A percentile compares a stretch with the other conserved stretches of the same genome.
These are phyloP conservation scores for Ispidina lecontei DNA, from an alignment of 2,797 vertebrate species.

Conservation along the genomic window DNA sequence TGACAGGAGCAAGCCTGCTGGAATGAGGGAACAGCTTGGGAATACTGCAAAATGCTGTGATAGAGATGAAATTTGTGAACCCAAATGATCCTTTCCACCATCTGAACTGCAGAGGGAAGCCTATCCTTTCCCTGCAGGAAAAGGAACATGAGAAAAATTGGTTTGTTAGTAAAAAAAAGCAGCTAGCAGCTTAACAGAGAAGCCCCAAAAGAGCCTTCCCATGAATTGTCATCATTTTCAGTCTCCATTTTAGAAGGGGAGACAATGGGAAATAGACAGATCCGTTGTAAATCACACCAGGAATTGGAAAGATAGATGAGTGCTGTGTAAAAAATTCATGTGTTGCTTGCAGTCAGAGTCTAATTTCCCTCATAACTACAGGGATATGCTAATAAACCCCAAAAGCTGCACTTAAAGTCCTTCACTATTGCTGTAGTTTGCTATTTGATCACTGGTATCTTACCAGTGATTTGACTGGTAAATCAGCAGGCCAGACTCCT, in stretches of 20 bases:
- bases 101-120: constrained; percentile 40
- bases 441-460: neutral
- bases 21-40: neutral
- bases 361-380: neutral
- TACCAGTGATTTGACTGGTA: neutral
- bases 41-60: neutral
- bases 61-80: neutral
- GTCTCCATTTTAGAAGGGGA: neutral
- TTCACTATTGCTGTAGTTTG: neutral
- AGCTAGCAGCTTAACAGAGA: neutral
- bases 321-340: neutral
- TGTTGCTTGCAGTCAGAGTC: neutral
- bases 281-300: neutral
- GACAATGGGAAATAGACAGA: neutral
- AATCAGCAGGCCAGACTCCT: neutral
- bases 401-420: neutral
- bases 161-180: neutral
- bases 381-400: neutral
- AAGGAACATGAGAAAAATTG: neutral
- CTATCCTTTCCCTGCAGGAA: neutral
- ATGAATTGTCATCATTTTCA: neutral
- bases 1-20: neutral
- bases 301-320: neutral
- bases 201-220: neutral
- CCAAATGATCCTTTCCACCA: neutral